Percentiles rank a stretch among this genome's conserved stretches.
These are phyloP conservation scores for Brachyptera putata DNA, from an alignment of 2,888 invertebrate genomes.

Conservation along the genomic window DNA sequence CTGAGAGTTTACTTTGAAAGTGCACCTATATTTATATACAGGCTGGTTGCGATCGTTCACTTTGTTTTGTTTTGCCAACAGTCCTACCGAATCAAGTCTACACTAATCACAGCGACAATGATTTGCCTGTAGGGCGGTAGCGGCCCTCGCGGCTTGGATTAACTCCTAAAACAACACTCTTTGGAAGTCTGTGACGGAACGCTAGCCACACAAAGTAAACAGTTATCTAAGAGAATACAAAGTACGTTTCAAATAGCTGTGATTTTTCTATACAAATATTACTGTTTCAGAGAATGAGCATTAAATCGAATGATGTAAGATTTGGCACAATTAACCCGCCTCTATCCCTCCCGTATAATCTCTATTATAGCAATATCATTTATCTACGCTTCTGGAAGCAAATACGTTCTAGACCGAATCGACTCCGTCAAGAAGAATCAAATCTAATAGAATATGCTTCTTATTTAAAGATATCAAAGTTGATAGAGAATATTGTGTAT, in stretches of 20 bases:
- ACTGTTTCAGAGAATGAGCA: slow-evolving; percentile 29
- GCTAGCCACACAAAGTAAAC: background rate
- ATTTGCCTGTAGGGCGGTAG: slow-evolving; percentile 23
- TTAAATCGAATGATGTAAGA: slow-evolving; percentile 25
- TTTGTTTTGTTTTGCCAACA: too few species aligned
- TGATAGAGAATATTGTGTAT: background rate
- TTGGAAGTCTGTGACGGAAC: slow-evolving; percentile 29
- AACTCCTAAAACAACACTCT: slow-evolving; percentile 30
- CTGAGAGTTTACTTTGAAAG: background rate
- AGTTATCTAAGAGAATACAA: background rate
- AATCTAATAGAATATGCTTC: too few species aligned
- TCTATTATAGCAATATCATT: slow-evolving; percentile 17
- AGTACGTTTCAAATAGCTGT: slow-evolving; percentile 9
- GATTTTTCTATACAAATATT: slow-evolving; percentile 15
- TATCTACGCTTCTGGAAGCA: background rate
- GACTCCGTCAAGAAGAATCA: background rate
- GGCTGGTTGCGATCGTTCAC: background rate
- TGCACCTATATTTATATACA: slow-evolving; percentile 6
- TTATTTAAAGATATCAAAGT: slow-evolving; percentile 1
- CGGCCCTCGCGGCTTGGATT: background rate
- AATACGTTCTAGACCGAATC: background rate
- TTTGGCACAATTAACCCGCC: slow-evolving; percentile 33
- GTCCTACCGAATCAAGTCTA: too few species aligned
- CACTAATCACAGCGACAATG: slow-evolving; percentile 33
- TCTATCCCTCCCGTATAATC: too few species aligned